Base-by-base conservation (phyloP, 2,113 vertebrate genomes). In the Solenodon paradoxus region DNA sequence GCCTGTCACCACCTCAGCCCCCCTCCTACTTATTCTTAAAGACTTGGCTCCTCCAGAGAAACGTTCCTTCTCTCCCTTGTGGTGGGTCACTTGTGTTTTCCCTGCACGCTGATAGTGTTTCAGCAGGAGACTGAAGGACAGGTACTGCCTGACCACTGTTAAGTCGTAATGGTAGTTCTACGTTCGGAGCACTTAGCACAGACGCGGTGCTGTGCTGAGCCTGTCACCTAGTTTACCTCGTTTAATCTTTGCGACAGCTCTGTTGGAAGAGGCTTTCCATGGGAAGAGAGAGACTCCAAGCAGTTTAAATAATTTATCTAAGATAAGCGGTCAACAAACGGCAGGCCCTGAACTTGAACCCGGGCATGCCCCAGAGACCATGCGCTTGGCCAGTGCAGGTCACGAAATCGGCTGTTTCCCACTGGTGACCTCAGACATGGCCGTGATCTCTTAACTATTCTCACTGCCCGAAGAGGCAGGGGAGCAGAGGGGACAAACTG, bases 1-100 rank as follows among this genome's bases (percentile, higher is more conserved):
- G 0, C 75, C 49, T 1, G 0, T 11, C 35, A 0, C 22, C 79
- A 4, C 16, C 19, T 16, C 1, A 0, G 13, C 32, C 24, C 68
- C 68, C 35, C 13, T 20, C 16, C 35, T 2, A 0, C 38, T 61
- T 8, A 2, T 15, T 84, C 26, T 53, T 64, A 12, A 35, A 71
- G 64, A 45, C 55, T 2, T 9, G 35, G 55, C 15, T 3, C 66
- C 75, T 47, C 81, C 13, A 11, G 51, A 28, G 57, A n/a, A 77
- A 79, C 87, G 0, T 9, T 5, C 17, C 20, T 32, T 28, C n/a
- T 3, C 20, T 35, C 61, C 17, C 28, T 59, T 40, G 11, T 13
- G 12, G 30, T 17, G 55, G 32, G 66, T 11, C 47, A 3, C 6
- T 13, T 30, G 13, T 26, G 17, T 40, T 75, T 55, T 51, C 49